Evolutionary conservation across 2,888 invertebrate species (phyloP), one percentile per base, ranked within the genome.

Genomic region (Latrodectus hesperus): DNA sequence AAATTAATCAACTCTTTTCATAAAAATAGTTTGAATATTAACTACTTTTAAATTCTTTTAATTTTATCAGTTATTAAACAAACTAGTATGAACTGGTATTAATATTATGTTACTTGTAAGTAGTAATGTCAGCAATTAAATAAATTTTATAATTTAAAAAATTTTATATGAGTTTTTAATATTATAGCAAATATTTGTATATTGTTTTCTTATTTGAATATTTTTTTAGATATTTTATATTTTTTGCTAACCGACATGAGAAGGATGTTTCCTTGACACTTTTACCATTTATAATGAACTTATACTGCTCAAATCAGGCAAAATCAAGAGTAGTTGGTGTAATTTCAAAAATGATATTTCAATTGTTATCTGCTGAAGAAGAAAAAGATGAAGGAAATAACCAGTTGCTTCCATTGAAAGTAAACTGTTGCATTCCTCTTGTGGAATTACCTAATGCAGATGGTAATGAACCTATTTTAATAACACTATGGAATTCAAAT

Each of bases 241-340:
- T 97, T 70, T 93, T 98, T 51, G 94, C 94, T 2, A 95, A 95
- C 90, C 92, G 93, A 90, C 92, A 91, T 52, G 90, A 91, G 52
- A 92, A 93, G 51, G 92, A 94, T 90, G 85, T 91, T 2, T 91
- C 92, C 0, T 89, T 94, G 6, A 94, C 94, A 89, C 93, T 95
- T 17, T 92, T 98, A 65, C 94, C 95, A 12, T 94, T 94, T 68
- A 92, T 97, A 52, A 95, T 97, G 88, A 93, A 94, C 89, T 93
- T 98, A 71, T 92, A 98, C n/a, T 91, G 94, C 26, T 95, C 95
- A 76, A 94, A 94, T 1, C 96, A 96, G 92, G 94, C 95, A 2
- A 94, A 94, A 89, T 91, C 93, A 0, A 93, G 93, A 1, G 97
- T 98, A 0, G 93, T 90, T 12, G 89, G 84, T 71, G 89, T 90